Conservation (phyloP, 2,113 vertebrate genomes). For the Otocyon megalotis region DNA sequence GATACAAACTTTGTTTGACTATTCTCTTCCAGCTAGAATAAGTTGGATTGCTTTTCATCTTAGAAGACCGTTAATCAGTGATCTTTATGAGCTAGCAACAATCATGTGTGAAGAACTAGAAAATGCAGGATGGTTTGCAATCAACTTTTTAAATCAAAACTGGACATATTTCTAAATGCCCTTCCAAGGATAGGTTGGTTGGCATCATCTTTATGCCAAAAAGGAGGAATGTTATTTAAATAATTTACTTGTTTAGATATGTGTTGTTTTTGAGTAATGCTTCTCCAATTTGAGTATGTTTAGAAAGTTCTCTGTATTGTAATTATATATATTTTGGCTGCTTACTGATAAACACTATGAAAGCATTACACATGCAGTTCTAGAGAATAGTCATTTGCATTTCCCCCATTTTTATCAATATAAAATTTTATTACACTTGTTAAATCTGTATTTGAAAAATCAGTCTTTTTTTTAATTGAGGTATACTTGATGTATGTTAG, state of each 20-base stretch:
- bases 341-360: not conserved
- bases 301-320: not conserved
- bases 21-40: not conserved
- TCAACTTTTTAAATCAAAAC: not conserved
- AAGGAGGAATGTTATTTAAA: not conserved
- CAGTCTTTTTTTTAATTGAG: not conserved
- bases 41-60: constrained; percentile 17
- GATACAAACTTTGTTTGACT: constrained; percentile 32
- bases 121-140: constrained; percentile 4
- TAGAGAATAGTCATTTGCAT: constrained; percentile 22
- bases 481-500: not conserved
- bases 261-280: not conserved
- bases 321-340: not conserved
- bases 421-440: not conserved
- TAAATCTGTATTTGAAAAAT: not conserved
- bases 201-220: constrained; percentile 47
- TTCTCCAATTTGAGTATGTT: constrained; percentile 42
- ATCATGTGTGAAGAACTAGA: not conserved
- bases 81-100: constrained; percentile 5
- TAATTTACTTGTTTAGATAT: constrained; percentile 41
- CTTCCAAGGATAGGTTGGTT: constrained; percentile 32
- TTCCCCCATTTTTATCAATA: not conserved
- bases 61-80: constrained; percentile 21
- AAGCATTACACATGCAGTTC: not conserved
- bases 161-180: constrained; percentile 26